A percentile compares a stretch with the other conserved stretches of the same genome.
Conservation (phyloP, 2,113 vertebrate genomes). For the Coturnix japonica region DNA sequence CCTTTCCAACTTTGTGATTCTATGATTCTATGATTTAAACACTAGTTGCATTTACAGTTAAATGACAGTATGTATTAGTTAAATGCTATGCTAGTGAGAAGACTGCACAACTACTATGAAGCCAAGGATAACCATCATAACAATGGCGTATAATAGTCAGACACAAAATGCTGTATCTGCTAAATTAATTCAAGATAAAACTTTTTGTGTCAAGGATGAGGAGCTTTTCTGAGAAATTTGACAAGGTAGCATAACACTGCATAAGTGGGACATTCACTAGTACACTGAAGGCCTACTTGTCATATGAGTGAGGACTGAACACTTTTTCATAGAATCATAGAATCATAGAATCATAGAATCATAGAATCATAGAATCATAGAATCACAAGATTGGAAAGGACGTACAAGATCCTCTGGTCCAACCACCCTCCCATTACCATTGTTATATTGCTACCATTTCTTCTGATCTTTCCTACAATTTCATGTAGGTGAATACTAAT, state of each 20-base stretch:
- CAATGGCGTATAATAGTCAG: not conserved
- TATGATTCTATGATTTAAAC: not conserved
- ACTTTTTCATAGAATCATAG: not conserved
- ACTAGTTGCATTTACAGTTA: not conserved
- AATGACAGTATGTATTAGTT: not conserved
- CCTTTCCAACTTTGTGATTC: no score
- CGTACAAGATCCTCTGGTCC: no score
- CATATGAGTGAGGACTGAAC: not conserved
- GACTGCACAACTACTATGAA: not conserved
- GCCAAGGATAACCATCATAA: not conserved
- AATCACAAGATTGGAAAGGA: no score
- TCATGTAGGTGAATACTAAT: not conserved
- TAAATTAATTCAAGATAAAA: not conserved
- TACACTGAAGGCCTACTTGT: not conserved
- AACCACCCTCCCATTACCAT: no score
- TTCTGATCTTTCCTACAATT: not conserved
- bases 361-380: no score
- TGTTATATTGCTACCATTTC: no score
- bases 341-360: no score
- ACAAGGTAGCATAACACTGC: fast-evolving
- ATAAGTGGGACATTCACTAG: not conserved
- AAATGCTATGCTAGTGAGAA: not conserved
- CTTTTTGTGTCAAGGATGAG: not conserved
- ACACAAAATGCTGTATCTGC: not conserved
- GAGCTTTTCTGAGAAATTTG: not conserved